A percentile compares a stretch with the other conserved stretches of the same genome.
These are phyloP conservation scores for Corydoras sp. DNA, from an alignment of 2,113 vertebrate species.

Conservation along the genomic window DNA sequence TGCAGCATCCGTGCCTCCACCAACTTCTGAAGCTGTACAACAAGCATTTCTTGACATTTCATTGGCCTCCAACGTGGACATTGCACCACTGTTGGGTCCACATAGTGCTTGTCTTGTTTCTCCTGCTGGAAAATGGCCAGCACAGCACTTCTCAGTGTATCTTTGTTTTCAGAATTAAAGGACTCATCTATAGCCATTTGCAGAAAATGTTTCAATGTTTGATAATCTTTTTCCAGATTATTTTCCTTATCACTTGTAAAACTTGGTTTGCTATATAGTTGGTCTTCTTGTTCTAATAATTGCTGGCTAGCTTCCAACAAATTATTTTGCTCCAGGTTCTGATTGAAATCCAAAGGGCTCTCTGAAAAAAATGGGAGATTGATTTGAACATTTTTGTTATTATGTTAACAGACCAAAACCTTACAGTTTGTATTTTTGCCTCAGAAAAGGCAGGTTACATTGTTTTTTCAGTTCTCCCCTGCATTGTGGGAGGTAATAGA, in stretches of 20 bases:
- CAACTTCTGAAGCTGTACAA: slow-evolving; percentile 50
- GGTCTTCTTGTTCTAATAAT: slow-evolving; percentile 68
- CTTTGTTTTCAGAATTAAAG: slow-evolving; percentile 51
- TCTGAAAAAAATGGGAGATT: slow-evolving; percentile 19
- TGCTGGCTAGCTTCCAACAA: slow-evolving; percentile 50
- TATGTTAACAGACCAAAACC: too few relatives aligned
- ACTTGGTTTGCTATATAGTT: slow-evolving; percentile 47
- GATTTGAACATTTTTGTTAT: neutral
- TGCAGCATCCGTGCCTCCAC: slow-evolving; percentile 65
- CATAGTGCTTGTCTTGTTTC: slow-evolving; percentile 65
- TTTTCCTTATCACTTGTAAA: slow-evolving; percentile 57
- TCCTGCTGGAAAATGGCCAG: slow-evolving; percentile 72
- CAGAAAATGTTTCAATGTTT: slow-evolving; percentile 61
- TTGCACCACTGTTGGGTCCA: slow-evolving; percentile 20
- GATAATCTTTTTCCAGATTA: slow-evolving; percentile 58
- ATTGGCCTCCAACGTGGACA: slow-evolving; percentile 61
- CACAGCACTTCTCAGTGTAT: slow-evolving; percentile 68
- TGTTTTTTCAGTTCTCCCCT: too few relatives aligned
- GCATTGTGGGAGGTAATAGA: too few relatives aligned
- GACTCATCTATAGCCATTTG: slow-evolving; percentile 62
- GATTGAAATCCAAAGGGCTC: slow-evolving; percentile 33
- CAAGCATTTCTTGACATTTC: slow-evolving; percentile 68
- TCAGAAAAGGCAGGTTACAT: too few relatives aligned
- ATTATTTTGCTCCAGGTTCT: slow-evolving; percentile 31
- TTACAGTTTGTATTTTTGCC: too few relatives aligned